Conservation (phyloP, 1,140 invertebrate genomes). For the Conus ventricosus region DNA sequence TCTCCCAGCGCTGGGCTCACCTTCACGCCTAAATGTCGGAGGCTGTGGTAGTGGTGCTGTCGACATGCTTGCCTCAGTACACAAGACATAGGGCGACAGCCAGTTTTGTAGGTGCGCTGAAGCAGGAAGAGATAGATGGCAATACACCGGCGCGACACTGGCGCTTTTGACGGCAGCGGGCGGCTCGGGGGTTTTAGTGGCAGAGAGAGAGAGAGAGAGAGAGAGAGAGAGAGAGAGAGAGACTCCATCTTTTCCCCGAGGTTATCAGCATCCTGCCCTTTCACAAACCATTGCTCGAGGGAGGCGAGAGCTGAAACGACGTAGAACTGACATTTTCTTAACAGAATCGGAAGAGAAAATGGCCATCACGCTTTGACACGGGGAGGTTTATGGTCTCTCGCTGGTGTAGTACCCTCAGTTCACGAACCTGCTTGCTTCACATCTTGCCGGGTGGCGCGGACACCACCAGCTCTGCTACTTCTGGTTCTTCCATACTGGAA, state of each 20-base stretch:
- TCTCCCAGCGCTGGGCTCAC: not conserved
- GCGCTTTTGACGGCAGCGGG: not conserved
- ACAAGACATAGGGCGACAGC: not conserved
- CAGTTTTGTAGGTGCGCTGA: not conserved
- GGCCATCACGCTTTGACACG: no score
- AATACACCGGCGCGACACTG: not conserved
- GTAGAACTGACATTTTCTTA: no score
- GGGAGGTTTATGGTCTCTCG: no score
- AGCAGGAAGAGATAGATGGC: conserved; percentile 18
- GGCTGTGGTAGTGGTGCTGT: not conserved
- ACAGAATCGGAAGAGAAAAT: no score
- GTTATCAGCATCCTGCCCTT: not conserved
- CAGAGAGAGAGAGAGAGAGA: not conserved
- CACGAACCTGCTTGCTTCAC: no score
- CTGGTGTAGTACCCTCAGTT: no score
- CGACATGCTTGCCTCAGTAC: not conserved
- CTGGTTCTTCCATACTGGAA: no score
- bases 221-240: not conserved
- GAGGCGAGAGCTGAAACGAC: no score
- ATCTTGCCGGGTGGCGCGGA: no score
- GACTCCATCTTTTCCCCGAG: not conserved
- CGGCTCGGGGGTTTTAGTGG: no score
- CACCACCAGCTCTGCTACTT: no score
- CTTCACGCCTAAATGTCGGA: not conserved
- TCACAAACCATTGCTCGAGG: no score